Evolutionary conservation across 2,888 invertebrate species (phyloP).

Genomic region (Zootermopsis nevadensis): DNA sequence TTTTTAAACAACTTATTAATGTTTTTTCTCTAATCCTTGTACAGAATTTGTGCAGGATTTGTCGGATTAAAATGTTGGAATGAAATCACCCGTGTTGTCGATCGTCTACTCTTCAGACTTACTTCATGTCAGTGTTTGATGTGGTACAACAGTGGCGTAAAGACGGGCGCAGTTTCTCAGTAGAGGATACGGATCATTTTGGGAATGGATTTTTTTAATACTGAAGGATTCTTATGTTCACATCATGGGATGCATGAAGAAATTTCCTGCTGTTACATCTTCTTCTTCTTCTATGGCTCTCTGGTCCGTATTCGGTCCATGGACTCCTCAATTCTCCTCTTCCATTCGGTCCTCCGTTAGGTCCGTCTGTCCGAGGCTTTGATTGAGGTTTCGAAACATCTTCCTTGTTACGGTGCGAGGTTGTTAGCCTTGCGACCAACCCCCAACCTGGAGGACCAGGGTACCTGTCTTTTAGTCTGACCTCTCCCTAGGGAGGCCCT

Average conservation of each 20-base stretch:
- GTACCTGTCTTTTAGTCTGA: no score
- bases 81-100: background rate
- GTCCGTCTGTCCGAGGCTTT: no score
- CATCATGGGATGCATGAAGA: background rate
- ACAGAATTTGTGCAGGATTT: background rate
- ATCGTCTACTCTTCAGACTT: background rate
- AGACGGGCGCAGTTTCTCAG: background rate
- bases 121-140: background rate
- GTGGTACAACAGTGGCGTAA: conserved; percentile 7
- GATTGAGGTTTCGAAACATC: no score
- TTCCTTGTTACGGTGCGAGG: no score
- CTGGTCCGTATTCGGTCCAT: no score
- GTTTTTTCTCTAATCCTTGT: background rate
- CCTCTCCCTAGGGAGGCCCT: no score
- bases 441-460: no score
- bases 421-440: no score
- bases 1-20: conserved; percentile 12
- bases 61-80: background rate
- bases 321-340: no score
- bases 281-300: no score
- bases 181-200: background rate
- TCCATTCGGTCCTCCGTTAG: no score
- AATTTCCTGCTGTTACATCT: background rate
- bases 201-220: background rate
- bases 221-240: background rate